Evolutionary conservation across 2,797 vertebrate genomes (phyloP).

Genomic region (Tokudaia muenninki): DNA sequence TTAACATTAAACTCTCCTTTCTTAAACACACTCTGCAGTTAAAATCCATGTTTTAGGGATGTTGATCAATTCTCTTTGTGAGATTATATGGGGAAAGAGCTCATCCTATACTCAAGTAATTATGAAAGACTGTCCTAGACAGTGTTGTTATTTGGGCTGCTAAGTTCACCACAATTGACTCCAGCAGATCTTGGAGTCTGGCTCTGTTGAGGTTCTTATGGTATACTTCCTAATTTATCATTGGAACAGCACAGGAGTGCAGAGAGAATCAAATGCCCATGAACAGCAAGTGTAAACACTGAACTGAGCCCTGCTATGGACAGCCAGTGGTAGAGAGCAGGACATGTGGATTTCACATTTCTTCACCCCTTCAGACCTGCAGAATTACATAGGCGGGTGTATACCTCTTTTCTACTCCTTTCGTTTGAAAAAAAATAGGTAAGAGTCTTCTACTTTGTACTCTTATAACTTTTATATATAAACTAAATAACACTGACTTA

Average conservation of each 20-base stretch:
- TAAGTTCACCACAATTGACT: not conserved
- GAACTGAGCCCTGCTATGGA: not conserved
- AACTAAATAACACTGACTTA: too few relatives aligned
- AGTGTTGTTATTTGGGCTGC: not conserved
- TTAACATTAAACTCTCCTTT: not conserved
- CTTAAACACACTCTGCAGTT: not conserved
- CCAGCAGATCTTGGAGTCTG: not conserved
- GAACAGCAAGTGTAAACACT: not conserved
- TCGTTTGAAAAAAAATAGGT: not conserved
- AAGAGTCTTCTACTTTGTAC: too few relatives aligned
- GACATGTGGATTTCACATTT: not conserved
- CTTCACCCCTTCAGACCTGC: not conserved
- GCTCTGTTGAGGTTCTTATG: not conserved
- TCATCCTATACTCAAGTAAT: not conserved
- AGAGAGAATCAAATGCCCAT: not conserved
- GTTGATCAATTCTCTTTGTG: not conserved
- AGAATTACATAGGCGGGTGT: not conserved
- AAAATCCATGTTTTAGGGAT: constrained; percentile 13
- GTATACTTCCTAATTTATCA: not conserved
- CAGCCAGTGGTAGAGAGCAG: fast-evolving
- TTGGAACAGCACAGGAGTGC: not conserved
- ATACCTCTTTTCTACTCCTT: not conserved
- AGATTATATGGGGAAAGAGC: not conserved
- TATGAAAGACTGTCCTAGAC: not conserved
- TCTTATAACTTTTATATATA: too few relatives aligned